Evolutionary conservation across 1,140 invertebrate species (phyloP).

Genomic region (Metopolophium dirhodum): DNA sequence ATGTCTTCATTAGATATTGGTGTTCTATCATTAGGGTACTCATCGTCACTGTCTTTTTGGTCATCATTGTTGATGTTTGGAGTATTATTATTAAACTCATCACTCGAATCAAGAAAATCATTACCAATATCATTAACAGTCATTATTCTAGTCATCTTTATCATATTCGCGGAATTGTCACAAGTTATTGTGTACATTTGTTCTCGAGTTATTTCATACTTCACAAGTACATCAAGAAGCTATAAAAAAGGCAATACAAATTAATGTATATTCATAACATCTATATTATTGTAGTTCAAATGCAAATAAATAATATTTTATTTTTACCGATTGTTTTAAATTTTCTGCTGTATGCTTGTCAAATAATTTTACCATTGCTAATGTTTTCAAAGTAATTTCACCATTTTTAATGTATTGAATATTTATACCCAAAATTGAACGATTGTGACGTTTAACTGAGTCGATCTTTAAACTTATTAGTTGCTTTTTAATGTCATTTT

Average conservation of each 20-base stretch:
- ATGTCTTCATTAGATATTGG: background rate
- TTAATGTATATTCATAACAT: too few species aligned
- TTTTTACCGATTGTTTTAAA: too few species aligned
- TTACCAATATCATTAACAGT: background rate
- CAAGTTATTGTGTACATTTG: background rate
- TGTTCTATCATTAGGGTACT: background rate
- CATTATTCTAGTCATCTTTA: background rate
- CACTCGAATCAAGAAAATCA: background rate
- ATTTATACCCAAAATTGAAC: background rate
- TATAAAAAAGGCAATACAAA: background rate
- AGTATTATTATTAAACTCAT: background rate
- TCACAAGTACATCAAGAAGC: constrained; percentile 6
- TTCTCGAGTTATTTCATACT: background rate
- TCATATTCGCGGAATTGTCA: background rate
- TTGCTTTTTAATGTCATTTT: background rate
- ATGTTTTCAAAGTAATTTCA: too few species aligned
- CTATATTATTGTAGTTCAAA: too few species aligned
- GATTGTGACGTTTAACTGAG: background rate
- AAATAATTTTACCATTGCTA: too few species aligned
- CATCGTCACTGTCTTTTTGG: background rate
- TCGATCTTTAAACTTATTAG: background rate
- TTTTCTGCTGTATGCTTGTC: too few species aligned
- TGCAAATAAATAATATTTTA: too few species aligned
- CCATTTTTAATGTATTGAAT: too few species aligned
- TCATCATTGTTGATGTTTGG: background rate